Conservation (phyloP, 1,140 invertebrate genomes). For the Pseudomyrmex dendroicus region DNA sequence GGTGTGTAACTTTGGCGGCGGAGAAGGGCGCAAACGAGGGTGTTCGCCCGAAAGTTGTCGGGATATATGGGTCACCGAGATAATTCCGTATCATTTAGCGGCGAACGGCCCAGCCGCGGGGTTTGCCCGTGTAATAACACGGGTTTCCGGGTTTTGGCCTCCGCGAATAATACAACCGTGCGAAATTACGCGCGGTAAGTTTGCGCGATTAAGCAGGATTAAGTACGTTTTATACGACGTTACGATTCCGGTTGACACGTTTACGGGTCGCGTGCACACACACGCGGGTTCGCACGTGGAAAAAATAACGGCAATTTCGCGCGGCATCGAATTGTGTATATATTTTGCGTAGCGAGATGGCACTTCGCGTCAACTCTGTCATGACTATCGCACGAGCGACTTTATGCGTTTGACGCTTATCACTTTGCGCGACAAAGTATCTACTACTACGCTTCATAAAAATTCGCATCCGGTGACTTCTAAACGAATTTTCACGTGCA, state of each 20-base stretch:
- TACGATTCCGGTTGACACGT: slow-evolving; percentile 18
- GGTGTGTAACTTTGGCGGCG: slow-evolving; percentile 28
- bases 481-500: slow-evolving; percentile 21
- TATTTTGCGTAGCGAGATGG: slow-evolving; percentile 21
- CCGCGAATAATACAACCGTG: background rate
- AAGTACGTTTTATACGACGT: slow-evolving; percentile 10
- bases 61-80: slow-evolving; percentile 37
- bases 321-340: background rate
- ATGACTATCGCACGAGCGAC: slow-evolving; percentile 6
- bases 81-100: slow-evolving; percentile 53
- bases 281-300: background rate
- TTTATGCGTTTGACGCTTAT: slow-evolving; percentile 57
- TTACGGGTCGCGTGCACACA: background rate
- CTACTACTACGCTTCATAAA: slow-evolving; percentile 25
- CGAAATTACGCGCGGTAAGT: slow-evolving; percentile 42
- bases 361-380: slow-evolving; percentile 33
- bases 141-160: background rate
- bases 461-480: slow-evolving; percentile 27
- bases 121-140: slow-evolving; percentile 27
- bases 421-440: slow-evolving; percentile 32
- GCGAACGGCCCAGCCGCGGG: background rate
- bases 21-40: background rate
- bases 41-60: slow-evolving; percentile 39
- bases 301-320: slow-evolving; percentile 38
- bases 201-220: slow-evolving; percentile 22